Evolutionary conservation across 1,140 invertebrate genomes (phyloP), one percentile per base, ranked within the genome.

Genomic region (Thaumetopoea pityocampa): DNA sequence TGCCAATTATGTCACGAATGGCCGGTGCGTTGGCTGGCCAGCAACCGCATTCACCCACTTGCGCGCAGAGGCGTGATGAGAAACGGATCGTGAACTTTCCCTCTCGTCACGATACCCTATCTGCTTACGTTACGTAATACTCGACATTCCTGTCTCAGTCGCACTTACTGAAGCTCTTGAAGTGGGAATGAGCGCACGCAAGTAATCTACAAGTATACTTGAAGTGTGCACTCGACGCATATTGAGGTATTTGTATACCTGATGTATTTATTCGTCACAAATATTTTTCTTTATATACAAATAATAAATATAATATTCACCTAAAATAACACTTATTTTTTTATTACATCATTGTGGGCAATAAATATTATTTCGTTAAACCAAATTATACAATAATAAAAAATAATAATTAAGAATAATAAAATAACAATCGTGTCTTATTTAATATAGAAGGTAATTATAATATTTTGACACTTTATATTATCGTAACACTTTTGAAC

Each of bases 31-130:
- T 78, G 76, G 56, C 51, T 56, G 51, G 61, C 47, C 71, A 69
- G 58, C 70, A 59, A 71, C 74, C 78, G 68, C 62, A 79, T 70
- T 83, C 73, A 78, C 79, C 79, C 65, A 83, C 51, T 64, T 83
- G 68, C 51, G 67, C 79, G 60, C 44, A 41, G 53, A 71, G 56
- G 66, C 79, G 76, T 83, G 68, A 62, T 71, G 67, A 70, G 67
- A 62, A 63, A 54, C 66, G 56, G 57, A 56, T 51, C 56, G 56
- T 55, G 53, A 65, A 80, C 78, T 82, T 82, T 82, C 78, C 76
- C 78, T 82, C 76, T 82, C 76, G 53, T 67, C 65, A 67, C 51
- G 52, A 57, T 63, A 51, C 60, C 70, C 65, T 51, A 62, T 55
- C 47, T 53, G 42, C 51, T 62, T 38, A 49, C 36, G 42, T 53